Conservation (phyloP, 2,888 invertebrate genomes). For the Steinernema scapterisci region DNA sequence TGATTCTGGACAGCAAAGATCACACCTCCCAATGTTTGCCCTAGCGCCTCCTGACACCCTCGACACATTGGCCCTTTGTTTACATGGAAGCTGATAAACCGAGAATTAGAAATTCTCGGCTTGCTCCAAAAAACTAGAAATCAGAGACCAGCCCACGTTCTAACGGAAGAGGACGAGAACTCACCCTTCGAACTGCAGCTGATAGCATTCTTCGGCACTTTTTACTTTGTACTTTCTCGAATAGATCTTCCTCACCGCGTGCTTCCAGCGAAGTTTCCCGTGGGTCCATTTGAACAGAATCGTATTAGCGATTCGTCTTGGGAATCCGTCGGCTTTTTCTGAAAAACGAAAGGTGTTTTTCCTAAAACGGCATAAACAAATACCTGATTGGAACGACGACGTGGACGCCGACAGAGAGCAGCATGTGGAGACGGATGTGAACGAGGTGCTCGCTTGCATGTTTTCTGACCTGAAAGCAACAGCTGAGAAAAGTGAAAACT, state of each 20-base stretch:
- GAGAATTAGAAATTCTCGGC: too few relatives aligned
- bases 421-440: not conserved
- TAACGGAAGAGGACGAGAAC: not conserved
- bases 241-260: constrained; percentile 10
- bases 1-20: too few relatives aligned
- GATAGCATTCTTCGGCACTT: not conserved
- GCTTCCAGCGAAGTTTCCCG: constrained; percentile 12
- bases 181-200: not conserved
- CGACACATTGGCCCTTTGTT: too few relatives aligned
- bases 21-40: too few relatives aligned
- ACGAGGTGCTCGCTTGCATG: not conserved
- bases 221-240: constrained; percentile 17
- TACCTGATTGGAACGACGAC: constrained; percentile 20
- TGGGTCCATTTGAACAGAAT: constrained; percentile 21
- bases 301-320: not conserved
- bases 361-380: not conserved
- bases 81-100: too few relatives aligned
- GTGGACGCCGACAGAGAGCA: constrained; percentile 15
- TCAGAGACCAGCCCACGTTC: too few relatives aligned
- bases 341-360: not conserved
- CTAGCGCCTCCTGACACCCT: too few relatives aligned
- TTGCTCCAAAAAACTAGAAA: too few relatives aligned
- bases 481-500: not conserved
- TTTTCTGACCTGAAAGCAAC: not conserved
- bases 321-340: not conserved